Evolutionary conservation across 2,797 vertebrate genomes (phyloP), one percentile per base, ranked within the genome.

Genomic region (Arrhamphus sclerolepis): DNA sequence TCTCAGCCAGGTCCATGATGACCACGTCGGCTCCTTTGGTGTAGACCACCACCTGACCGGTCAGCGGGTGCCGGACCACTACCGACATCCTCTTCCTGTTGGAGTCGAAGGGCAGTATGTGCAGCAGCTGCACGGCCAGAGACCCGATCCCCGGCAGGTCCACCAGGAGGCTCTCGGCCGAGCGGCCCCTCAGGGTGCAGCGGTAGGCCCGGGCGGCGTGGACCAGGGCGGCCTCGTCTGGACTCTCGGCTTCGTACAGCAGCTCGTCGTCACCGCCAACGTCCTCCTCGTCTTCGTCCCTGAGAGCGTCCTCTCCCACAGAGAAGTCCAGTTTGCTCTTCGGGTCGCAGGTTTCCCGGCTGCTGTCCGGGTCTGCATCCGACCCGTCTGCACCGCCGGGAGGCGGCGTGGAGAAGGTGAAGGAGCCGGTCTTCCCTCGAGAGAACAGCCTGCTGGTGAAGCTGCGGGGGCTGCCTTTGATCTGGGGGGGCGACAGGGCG

Each of bases 1-100:
- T 51, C 44, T 54, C 43, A 0, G 84, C 81, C 18, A 98, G 78
- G 60, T 96, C 94, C 97, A 98, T 98, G 74, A 99, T 92, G 18
- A 92, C 93, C 0, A 95, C 95, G 69, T 99, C 97, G 0, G 97
- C 97, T 0, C 97, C 97, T 77, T 98, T 99, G 0, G 96, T 96
- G 77, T 97, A 99, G 5, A 98, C 92, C 66, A 97, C 93, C 26
- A 98, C 93, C 41, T 92, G 80, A 16, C 92, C 92, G 21, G 94
- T 95, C 62, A 98, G 71, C 0, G 97, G 97, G 72, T 98, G 96
- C 5, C 95, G 93, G 55, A 98, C 93, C 62, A 99, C 94, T 19
- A 99, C 95, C 0, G 97, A 98, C 97, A 99, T 99, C 66, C 95
- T 93, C 71, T 96, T 98, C 39, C 97, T 91, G 44, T 92, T 81